Conservation (phyloP, 2,797 vertebrate genomes). For the Gymnoscopelus microlampas region DNA sequence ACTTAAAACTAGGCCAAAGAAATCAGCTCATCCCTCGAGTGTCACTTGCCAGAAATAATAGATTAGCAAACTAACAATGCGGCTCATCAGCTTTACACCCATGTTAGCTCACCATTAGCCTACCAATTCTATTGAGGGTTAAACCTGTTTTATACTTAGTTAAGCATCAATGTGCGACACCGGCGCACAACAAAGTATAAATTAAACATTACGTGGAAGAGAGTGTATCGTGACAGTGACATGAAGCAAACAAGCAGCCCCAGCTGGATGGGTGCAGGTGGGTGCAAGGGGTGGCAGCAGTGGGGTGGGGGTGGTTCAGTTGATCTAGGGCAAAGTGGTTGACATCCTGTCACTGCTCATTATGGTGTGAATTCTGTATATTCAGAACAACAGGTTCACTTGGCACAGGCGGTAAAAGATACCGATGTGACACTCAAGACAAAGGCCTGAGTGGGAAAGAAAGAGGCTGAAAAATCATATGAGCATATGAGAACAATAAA, state of each 20-base stretch:
- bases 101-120: too few species aligned
- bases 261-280: slow-evolving; percentile 77
- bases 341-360: slow-evolving; percentile 68
- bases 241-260: slow-evolving; percentile 53
- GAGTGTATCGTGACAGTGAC: slow-evolving; percentile 45
- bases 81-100: too few species aligned
- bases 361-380: slow-evolving; percentile 69
- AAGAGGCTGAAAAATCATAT: slow-evolving; percentile 11
- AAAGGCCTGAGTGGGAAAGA: slow-evolving; percentile 27
- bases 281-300: slow-evolving; percentile 58
- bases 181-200: too few species aligned
- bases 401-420: slow-evolving; percentile 45
- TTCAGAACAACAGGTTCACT: slow-evolving; percentile 57
- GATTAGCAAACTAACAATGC: not conserved
- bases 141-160: too few species aligned
- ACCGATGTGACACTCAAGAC: slow-evolving; percentile 40
- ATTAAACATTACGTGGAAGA: slow-evolving; percentile 7
- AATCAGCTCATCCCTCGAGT: not conserved
- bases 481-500: slow-evolving; percentile 4
- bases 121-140: too few species aligned
- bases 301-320: slow-evolving; percentile 31
- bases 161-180: too few species aligned
- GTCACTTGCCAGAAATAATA: not conserved
- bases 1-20: slow-evolving; percentile 18
- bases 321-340: slow-evolving; percentile 67